These are phyloP conservation scores for Solea solea DNA, from an alignment of 2,113 vertebrate genomes.

Conservation along the genomic window DNA sequence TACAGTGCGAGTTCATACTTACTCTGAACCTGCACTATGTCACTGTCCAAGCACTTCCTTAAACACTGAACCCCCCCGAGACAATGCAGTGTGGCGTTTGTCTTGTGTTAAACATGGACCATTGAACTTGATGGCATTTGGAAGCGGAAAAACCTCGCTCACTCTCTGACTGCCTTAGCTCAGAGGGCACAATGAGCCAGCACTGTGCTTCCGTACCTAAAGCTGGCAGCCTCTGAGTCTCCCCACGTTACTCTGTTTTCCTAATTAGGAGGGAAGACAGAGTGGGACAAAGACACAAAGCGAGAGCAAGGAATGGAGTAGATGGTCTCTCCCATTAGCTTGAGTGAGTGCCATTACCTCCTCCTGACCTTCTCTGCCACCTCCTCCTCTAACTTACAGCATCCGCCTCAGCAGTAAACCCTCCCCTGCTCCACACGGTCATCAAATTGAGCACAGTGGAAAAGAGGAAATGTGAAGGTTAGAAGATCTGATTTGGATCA, in stretches of 20 bases:
- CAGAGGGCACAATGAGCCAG: slow-evolving; percentile 17
- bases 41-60: slow-evolving; percentile 6
- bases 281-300: slow-evolving; percentile 27
- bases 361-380: slow-evolving; percentile 49
- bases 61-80: background rate
- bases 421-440: slow-evolving; percentile 18
- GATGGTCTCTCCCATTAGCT: slow-evolving; percentile 29
- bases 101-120: slow-evolving; percentile 43
- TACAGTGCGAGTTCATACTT: slow-evolving; percentile 22
- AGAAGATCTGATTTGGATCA: slow-evolving; percentile 51
- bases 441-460: slow-evolving; percentile 62
- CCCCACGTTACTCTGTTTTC: slow-evolving; percentile 34
- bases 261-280: slow-evolving; percentile 47
- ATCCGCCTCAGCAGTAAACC: slow-evolving; percentile 19
- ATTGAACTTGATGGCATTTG: slow-evolving; percentile 43
- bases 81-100: slow-evolving; percentile 14
- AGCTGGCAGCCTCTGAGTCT: slow-evolving; percentile 8
- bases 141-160: slow-evolving; percentile 12
- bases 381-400: slow-evolving; percentile 19
- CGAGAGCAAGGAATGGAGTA: slow-evolving; percentile 30
- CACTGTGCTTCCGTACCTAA: background rate
- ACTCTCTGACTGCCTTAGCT: slow-evolving; percentile 7
- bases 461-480: slow-evolving; percentile 65
- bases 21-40: slow-evolving; percentile 26
- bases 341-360: slow-evolving; percentile 52